Percentiles rank a stretch among this genome's conserved stretches.
Evolutionary conservation across 1,140 invertebrate species (phyloP).

Genomic region (Papilio machaon): DNA sequence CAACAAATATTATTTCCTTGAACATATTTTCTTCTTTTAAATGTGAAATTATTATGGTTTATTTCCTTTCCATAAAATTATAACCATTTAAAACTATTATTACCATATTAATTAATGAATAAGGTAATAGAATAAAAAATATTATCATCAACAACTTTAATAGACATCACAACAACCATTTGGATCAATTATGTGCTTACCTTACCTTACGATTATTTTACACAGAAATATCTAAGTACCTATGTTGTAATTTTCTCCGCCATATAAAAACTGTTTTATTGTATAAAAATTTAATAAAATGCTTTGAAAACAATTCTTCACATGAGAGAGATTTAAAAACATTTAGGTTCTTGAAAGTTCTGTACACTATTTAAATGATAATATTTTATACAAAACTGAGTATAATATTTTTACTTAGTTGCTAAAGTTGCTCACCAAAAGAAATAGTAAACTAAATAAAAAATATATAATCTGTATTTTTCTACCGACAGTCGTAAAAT

Average conservation of each 20-base stretch:
- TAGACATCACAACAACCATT: slow-evolving; percentile 81
- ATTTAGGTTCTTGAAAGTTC: not conserved
- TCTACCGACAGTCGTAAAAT: not conserved
- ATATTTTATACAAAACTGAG: not conserved
- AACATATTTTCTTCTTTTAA: not conserved
- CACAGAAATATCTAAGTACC: slow-evolving; percentile 1
- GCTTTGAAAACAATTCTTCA: not conserved
- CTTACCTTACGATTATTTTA: slow-evolving; percentile 14
- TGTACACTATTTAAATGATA: not conserved
- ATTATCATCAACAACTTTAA: slow-evolving; percentile 73
- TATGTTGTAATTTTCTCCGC: slow-evolving; percentile 42
- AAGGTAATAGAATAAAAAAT: slow-evolving; percentile 41
- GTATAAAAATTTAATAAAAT: slow-evolving; percentile 55
- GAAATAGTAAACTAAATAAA: not conserved
- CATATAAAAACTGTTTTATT: slow-evolving; percentile 58
- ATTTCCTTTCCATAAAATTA: no score
- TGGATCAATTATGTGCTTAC: slow-evolving; percentile 62
- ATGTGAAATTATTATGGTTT: not conserved
- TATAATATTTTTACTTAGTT: not conserved
- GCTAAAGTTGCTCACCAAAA: not conserved
- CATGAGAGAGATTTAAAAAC: not conserved
- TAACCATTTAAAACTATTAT: no score
- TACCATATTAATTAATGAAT: not conserved
- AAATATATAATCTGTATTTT: not conserved
- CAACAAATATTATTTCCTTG: no score